Evolutionary conservation across 2,888 invertebrate species (phyloP).

Genomic region (Thymelicus acteon): DNA sequence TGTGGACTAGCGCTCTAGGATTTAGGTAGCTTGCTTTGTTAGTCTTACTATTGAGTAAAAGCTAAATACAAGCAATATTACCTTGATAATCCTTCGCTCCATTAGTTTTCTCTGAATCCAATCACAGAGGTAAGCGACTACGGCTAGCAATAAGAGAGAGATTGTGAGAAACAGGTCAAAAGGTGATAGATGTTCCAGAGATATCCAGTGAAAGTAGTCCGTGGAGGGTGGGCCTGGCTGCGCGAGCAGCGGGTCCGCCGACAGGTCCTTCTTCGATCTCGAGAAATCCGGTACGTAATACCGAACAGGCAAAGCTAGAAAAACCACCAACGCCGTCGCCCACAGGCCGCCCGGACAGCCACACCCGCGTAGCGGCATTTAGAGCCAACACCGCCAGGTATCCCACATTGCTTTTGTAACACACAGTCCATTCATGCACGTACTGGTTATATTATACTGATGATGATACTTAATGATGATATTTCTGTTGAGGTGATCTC

Average conservation of each 20-base stretch:
- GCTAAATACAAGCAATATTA: conserved; percentile 41
- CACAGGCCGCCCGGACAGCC: conserved; percentile 63
- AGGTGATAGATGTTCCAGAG: conserved; percentile 53
- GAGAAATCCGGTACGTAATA: conserved; percentile 63
- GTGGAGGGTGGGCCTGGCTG: conserved; percentile 40
- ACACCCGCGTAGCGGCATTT: conserved; percentile 64
- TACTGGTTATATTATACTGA: background rate
- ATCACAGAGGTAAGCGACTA: conserved; percentile 63
- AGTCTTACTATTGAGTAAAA: background rate
- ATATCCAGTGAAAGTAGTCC: conserved; percentile 45
- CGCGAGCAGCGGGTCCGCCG: conserved; percentile 38
- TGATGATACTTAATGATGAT: background rate
- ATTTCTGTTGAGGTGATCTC: background rate
- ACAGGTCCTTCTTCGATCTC: conserved; percentile 46
- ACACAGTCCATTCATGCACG: background rate
- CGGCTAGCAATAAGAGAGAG: conserved; percentile 54
- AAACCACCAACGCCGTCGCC: conserved; percentile 57
- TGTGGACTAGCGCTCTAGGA: too few species aligned
- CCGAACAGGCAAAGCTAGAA: conserved; percentile 66
- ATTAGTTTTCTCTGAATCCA: conserved; percentile 73
- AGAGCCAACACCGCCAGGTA: conserved; percentile 30
- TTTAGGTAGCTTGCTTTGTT: too few species aligned
- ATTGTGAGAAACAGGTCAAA: conserved; percentile 61
- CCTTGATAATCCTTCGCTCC: conserved; percentile 71
- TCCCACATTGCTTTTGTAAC: conserved; percentile 33